These are phyloP conservation scores for Liopterus haemorrhoidalis DNA, from an alignment of 2,888 invertebrate genomes.

Conservation along the genomic window DNA sequence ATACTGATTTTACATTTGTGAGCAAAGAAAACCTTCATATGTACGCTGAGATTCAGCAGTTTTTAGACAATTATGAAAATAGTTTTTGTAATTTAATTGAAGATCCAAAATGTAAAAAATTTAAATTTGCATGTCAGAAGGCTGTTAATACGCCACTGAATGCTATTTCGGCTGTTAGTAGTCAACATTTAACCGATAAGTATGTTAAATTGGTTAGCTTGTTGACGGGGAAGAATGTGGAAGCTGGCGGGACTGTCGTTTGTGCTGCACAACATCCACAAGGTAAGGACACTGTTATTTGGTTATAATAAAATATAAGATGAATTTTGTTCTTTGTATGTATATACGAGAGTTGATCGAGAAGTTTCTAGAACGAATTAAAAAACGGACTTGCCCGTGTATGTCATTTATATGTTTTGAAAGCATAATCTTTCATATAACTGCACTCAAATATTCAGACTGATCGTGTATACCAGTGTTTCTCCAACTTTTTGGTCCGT, in stretches of 20 bases:
- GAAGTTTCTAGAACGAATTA: no score
- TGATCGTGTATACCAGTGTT: no score
- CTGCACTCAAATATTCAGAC: no score
- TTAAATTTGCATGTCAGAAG: conserved; percentile 77
- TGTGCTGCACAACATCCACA: conserved; percentile 67
- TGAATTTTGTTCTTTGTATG: no score
- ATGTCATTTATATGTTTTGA: no score
- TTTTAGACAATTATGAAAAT: conserved; percentile 54
- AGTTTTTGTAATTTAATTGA: conserved; percentile 56
- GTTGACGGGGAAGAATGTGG: conserved; percentile 62
- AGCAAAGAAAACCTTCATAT: conserved; percentile 50
- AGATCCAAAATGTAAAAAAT: conserved; percentile 62
- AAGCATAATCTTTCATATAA: no score
- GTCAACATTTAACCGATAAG: conserved; percentile 66
- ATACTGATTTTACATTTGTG: conserved; percentile 44
- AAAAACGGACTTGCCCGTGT: no score
- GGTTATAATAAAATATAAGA: no score
- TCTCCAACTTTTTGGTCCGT: no score
- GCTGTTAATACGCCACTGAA: conserved; percentile 84
- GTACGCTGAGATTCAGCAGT: conserved; percentile 54
- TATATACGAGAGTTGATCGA: no score
- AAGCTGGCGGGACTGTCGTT: conserved; percentile 56
- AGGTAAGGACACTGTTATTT: no score
- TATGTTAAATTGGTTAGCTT: conserved; percentile 66
- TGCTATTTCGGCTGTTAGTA: conserved; percentile 71